phyloP scores from a whole-genome alignment of 2,797 vertebrate genomes.

The Chrosomus eos region DNA sequence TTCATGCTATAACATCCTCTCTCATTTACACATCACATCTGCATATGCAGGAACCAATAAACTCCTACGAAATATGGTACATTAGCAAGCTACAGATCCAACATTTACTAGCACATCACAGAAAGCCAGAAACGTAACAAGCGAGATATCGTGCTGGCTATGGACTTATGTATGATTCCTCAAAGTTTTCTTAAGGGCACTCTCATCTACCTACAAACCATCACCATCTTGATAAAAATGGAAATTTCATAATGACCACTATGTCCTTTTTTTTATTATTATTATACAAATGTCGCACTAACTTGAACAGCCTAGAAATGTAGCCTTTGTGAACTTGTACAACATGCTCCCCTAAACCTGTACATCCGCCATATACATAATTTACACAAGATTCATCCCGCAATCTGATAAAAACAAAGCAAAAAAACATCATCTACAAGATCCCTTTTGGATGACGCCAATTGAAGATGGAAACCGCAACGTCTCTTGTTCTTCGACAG shows the following conservation, averaged over 20 bases:
- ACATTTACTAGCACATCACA: conserved; percentile 81
- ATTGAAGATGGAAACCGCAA: conserved; percentile 63
- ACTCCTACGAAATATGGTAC: conserved; percentile 74
- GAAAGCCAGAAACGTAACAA: conserved; percentile 82
- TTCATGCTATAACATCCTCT: conserved; percentile 80
- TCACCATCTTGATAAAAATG: conserved; percentile 81
- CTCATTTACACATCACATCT: conserved; percentile 79
- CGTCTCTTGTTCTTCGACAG: conserved; percentile 68
- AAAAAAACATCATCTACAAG: conserved; percentile 70
- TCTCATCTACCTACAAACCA: conserved; percentile 80
- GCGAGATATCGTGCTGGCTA: conserved; percentile 82
- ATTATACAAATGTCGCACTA: conserved; percentile 83
- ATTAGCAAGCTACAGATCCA: conserved; percentile 80
- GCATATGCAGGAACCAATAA: conserved; percentile 78
- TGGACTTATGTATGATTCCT: conserved; percentile 65
- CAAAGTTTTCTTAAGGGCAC: conserved; percentile 73
- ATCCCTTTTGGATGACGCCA: conserved; percentile 61
- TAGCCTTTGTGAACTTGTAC: conserved; percentile 76
- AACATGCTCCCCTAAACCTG: conserved; percentile 82
- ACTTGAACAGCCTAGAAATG: conserved; percentile 72
- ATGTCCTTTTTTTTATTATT: conserved; percentile 69
- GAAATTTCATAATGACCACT: conserved; percentile 74
- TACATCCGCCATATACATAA: conserved; percentile 80
- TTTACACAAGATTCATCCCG: conserved; percentile 70
- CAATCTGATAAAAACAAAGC: conserved; percentile 55